phyloP scores from a whole-genome alignment of 1,140 invertebrate species.

The Thaumatotibia leucotreta region DNA sequence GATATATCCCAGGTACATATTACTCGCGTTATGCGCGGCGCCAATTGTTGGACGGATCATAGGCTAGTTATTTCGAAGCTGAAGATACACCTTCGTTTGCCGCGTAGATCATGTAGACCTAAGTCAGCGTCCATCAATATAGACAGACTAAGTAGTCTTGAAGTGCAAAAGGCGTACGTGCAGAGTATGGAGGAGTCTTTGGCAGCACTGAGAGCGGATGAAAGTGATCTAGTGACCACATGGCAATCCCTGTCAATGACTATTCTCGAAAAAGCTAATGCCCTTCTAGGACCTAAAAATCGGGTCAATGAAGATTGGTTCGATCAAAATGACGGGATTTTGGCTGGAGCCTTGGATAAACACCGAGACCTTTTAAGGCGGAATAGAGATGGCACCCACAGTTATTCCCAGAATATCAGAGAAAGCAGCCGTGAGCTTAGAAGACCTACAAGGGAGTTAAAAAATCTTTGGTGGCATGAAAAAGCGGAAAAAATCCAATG shows the following conservation, averaged over 20 bases:
- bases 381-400: background rate
- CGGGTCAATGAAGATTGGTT: background rate
- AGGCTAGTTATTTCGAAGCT: background rate
- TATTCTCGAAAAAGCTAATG: background rate
- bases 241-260: background rate
- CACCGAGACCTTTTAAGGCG: background rate
- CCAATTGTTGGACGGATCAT: background rate
- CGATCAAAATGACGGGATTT: background rate
- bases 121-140: background rate
- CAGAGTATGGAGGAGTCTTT: background rate
- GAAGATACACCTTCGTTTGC: background rate
- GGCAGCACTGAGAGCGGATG: background rate
- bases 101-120: background rate
- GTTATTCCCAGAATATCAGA: background rate
- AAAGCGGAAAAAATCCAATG: background rate
- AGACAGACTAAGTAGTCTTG: background rate
- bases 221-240: background rate
- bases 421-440: background rate
- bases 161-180: background rate
- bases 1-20: background rate
- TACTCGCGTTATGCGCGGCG: background rate
- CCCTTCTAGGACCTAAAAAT: background rate
- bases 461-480: background rate
- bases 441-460: background rate
- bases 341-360: background rate